Percentiles rank a stretch among this genome's conserved stretches.
Evolutionary conservation across 37 sponge, comb jelly and placozoan genomes (phyloP).

Genomic region (Oopsacas minuta): DNA sequence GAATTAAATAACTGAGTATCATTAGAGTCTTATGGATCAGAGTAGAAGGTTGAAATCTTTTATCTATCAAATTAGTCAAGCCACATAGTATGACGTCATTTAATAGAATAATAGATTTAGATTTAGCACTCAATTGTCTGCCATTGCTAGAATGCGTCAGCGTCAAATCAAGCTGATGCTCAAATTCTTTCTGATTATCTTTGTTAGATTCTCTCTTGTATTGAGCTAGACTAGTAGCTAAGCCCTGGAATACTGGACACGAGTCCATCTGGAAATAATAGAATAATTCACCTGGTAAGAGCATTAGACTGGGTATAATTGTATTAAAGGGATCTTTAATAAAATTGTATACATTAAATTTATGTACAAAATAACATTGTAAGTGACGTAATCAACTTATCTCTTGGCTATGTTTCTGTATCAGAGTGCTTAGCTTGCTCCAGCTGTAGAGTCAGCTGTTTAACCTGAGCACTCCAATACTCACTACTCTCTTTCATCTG

Average conservation of each 20-base stretch:
- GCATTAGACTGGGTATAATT: background rate
- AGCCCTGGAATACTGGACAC: background rate
- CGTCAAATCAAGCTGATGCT: background rate
- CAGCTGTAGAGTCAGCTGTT: background rate
- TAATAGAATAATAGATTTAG: background rate
- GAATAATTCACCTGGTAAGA: background rate
- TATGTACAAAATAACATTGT: too few relatives aligned
- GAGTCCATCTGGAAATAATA: background rate
- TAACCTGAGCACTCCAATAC: conserved; percentile 2
- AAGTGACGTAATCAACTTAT: too few relatives aligned
- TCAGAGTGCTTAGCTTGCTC: background rate
- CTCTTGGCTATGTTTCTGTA: too few relatives aligned
- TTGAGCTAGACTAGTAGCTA: background rate
- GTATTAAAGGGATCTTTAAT: background rate
- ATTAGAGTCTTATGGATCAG: background rate
- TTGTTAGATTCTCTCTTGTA: background rate
- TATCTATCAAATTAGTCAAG: background rate
- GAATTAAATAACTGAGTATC: background rate
- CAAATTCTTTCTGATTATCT: background rate
- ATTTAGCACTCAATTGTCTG: background rate
- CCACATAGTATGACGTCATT: background rate
- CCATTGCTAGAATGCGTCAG: background rate
- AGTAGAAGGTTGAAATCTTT: background rate
- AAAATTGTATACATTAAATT: too few relatives aligned
- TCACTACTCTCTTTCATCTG: conserved; percentile 15